Evolutionary conservation across 1,140 invertebrate species (phyloP).

Genomic region (Luehdorfia chinensis): DNA sequence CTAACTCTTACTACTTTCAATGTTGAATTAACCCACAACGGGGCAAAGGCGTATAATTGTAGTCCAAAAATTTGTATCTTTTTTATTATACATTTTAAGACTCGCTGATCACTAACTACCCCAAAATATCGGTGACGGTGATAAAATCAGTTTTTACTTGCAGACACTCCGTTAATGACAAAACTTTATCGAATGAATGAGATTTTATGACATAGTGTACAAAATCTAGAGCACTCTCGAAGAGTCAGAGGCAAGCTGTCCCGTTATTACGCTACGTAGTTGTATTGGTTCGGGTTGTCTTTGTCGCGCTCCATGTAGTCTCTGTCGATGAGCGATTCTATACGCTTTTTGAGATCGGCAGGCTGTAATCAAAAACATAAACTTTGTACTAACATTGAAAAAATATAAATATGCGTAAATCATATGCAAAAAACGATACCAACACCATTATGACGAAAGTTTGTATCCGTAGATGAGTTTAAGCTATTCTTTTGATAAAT

Average conservation of each 20-base stretch:
- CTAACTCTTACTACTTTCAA: slow-evolving; percentile 3
- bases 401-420: too few relatives aligned
- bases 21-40: neutral
- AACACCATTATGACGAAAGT: too few relatives aligned
- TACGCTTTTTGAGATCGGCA: slow-evolving; percentile 97
- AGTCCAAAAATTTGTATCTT: neutral
- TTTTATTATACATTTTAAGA: too few relatives aligned
- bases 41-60: neutral
- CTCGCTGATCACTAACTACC: slow-evolving; percentile 5
- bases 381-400: too few relatives aligned
- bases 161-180: neutral
- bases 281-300: slow-evolving; percentile 98
- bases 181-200: neutral
- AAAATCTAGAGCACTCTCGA: neutral
- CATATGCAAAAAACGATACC: too few relatives aligned
- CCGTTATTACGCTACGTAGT: slow-evolving; percentile 94
- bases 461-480: too few relatives aligned
- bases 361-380: slow-evolving; percentile 84
- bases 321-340: slow-evolving; percentile 98
- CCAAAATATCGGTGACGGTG: too few relatives aligned
- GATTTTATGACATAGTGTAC: neutral
- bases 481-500: too few relatives aligned
- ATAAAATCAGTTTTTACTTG: neutral
- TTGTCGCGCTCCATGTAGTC: slow-evolving; percentile 99
- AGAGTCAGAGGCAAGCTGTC: neutral